Base-by-base conservation (phyloP, 2,113 vertebrate genomes). In the Pedionomus torquatus region DNA sequence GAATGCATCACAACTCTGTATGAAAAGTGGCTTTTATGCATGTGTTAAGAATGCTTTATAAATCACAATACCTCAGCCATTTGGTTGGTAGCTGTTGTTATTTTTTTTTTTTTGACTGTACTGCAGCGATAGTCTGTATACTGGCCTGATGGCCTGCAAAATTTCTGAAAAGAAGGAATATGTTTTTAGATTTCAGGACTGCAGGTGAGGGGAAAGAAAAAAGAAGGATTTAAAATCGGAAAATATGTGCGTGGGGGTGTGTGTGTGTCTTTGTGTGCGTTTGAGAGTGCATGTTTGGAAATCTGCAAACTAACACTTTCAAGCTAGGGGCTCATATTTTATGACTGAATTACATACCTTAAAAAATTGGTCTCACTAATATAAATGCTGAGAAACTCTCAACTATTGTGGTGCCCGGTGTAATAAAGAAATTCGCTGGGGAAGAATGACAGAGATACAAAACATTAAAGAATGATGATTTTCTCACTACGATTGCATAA, bases 401-500 rank as follows among this genome's bases (percentile, higher is more conserved):
- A 82, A 58, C 72, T 68, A 25, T 39, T 83, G 54, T 69, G 46
- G 19, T 55, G 81, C 43, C 65, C 55, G 30, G 57, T 85, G 41
- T 90, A 91, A 69, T 87, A 83, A 96, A 92, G 77, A 90, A 69
- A 87, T 78, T 82, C 44, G 24, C 30, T 46, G 58, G 37, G 52
- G 87, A 65, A 79, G 71, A 96, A 89, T 77, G 88, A 87, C 80
- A 97, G 65, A 91, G 87, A 90, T 74, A 64, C 60, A 80, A 94
- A 96, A 77, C 70, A 30, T 39, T 89, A 80, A 92, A 96, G 84
- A 97, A 92, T 70, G 75, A 96, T 92, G 87, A 86, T 97, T 95
- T 97, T 78, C 63, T 96, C 11, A 16, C 92, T 77, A 74, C 64
- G 61, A 89, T 77, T 63, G 91, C 87, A 90, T 95, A 97, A 97